phyloP scores from a whole-genome alignment of 2,113 vertebrate genomes.

The Megaceryle maxima region DNA sequence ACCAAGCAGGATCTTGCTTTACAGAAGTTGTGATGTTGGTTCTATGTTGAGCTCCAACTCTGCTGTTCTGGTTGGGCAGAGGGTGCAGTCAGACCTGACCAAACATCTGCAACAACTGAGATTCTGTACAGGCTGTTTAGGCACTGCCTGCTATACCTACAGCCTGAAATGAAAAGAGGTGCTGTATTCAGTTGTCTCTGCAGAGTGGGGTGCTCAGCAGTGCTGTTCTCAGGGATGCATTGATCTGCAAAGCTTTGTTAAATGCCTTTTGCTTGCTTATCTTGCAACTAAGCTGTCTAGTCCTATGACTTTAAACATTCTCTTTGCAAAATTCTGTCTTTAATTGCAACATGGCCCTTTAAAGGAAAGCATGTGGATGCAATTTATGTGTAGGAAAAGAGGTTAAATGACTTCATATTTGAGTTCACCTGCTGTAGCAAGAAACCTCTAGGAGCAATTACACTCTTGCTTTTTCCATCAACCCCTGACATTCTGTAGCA shows the following conservation, averaged over 20 bases:
- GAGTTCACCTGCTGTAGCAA: conserved; percentile 51
- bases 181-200: background rate
- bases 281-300: background rate
- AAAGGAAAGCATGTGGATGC: conserved; percentile 44
- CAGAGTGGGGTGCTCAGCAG: background rate
- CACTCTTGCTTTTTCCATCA: conserved; percentile 17
- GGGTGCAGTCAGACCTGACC: background rate
- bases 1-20: background rate
- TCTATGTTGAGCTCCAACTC: background rate
- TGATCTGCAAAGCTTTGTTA: background rate
- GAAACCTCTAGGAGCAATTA: conserved; percentile 52
- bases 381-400: conserved; percentile 37
- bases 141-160: background rate
- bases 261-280: background rate
- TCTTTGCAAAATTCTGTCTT: background rate
- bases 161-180: background rate
- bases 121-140: background rate
- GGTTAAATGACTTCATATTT: conserved; percentile 52
- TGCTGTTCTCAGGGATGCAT: background rate
- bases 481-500: background rate
- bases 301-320: background rate
- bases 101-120: background rate
- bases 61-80: background rate
- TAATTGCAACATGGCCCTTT: background rate
- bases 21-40: background rate